These are phyloP conservation scores for Lagodon rhomboides DNA, from an alignment of 2,797 vertebrate species.

Conservation along the genomic window DNA sequence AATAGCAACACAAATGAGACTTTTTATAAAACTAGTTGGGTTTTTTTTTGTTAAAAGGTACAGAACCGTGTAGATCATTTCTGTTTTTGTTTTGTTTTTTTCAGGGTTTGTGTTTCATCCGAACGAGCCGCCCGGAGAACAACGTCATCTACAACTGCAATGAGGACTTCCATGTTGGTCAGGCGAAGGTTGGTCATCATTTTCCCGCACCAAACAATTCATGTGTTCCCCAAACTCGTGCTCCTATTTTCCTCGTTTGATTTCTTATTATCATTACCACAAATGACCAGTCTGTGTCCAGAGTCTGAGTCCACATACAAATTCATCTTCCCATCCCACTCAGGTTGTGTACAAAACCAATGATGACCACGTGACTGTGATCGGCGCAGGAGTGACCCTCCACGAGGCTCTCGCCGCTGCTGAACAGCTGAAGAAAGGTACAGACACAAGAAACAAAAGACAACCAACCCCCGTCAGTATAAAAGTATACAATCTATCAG, in stretches of 20 bases:
- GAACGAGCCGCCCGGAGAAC: constrained; percentile 95
- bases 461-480: neutral
- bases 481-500: neutral
- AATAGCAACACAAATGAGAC: no score
- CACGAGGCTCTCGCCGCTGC: constrained; percentile 94
- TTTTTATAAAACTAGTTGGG: neutral
- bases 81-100: constrained; percentile 20
- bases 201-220: neutral
- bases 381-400: constrained; percentile 94
- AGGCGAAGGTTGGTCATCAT: constrained; percentile 89
- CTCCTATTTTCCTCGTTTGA: neutral
- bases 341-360: constrained; percentile 93
- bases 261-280: constrained; percentile 4
- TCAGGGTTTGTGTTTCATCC: constrained; percentile 96
- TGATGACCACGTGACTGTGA: constrained; percentile 94
- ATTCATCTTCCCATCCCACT: neutral
- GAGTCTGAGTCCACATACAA: neutral
- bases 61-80: neutral
- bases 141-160: constrained; percentile 92
- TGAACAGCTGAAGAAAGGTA: constrained; percentile 94
- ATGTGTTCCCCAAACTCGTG: no score
- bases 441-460: neutral
- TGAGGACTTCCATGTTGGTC: constrained; percentile 94
- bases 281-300: neutral
- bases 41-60: neutral